Evolutionary conservation across 2,113 vertebrate genomes (phyloP), one percentile per base, ranked within the genome.

Genomic region (Cyprinodon brontotheroides): DNA sequence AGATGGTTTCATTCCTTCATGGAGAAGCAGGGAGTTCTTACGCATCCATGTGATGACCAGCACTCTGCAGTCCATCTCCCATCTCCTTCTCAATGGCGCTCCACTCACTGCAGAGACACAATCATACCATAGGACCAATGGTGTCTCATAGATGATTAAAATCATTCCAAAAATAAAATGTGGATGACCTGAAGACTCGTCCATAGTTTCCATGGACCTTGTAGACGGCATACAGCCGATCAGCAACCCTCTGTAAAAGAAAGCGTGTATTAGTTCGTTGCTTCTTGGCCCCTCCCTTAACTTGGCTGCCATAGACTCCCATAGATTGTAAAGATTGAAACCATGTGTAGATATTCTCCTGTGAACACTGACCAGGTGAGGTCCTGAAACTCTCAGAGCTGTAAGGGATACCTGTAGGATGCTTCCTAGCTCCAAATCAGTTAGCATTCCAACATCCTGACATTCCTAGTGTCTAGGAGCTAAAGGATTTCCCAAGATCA

Each of bases 191-290:
- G 95, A 99, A 99, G 29, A 99, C 96, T 93, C 98, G 92, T 45
- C 98, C 98, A 0, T 99, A 99, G 94, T 99, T 99, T 41, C 96
- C 97, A 80, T 99, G 97, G 75, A 99, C 97, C 89, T 99, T 99
- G 92, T 98, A 99, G 53, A 99, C 97, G 15, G 97, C 98, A 61
- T 99, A 99, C 0, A 99, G 94, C 69, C 97, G 95, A 79, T 99
- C 97, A 82, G 97, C 97, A 63, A 97, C 97, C 86, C 96, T 96
- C 97, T 99, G 65, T 64, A 72, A 40, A 14, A 83, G 11, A 84
- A 1, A 75, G 2, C 76, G 1, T 48, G 15, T 41, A 17, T 57
- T 57, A 20, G 43, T 29, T 29, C 1, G 29, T 29, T 29, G 29
- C 29, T 29, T 29, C 29, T 29, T 29, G 29, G 29, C 29, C 1